Base-by-base conservation (phyloP, 2,113 vertebrate species). In the Tragelaphus buxtoni region DNA sequence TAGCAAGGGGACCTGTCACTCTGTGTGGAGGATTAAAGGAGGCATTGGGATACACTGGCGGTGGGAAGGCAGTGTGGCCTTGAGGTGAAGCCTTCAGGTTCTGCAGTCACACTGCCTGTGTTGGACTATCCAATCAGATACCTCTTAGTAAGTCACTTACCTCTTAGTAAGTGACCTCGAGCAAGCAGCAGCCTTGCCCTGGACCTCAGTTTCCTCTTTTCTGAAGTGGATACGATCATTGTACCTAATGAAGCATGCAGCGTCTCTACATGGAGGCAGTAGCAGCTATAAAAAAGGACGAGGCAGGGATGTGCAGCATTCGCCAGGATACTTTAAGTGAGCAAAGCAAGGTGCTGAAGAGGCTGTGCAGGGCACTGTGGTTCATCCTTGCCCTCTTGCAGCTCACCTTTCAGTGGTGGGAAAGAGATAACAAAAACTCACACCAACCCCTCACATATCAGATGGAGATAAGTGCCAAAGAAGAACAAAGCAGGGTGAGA, bases 31-130 rank as follows among this genome's bases (percentile, higher is more conserved):
- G 65, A 16, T 12, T 77, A 22, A 82, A 35, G 42, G 49, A 28
- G 30, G 61, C 26, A 20, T 1, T 4, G 6, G 20, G 74, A 22
- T 1, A 9, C 7, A 0, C n/a, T 10, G 55, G 80, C 53, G 10
- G 39, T 30, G 7, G 9, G 39, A 17, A 74, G 11, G 30, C 1
- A 0, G 2, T 9, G 18, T 51, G 13, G 35, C 47, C 13, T 39
- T 1, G 0, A 58, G 63, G 0, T 30, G 11, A 51, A 58, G 14
- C 11, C 26, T 49, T 84, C 14, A 9, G 20, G 8, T 35, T 30
- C 79, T n/a, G 35, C 3, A 8, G 12, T 49, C 74, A 39, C 65
- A 77, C n/a, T 11, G 55, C 35, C 22, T 3, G n/a, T 35, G 35
- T 47, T 14, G 12, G 28, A 30, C 69, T 47, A 26, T 35, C 72